Conservation (phyloP, 2,888 invertebrate species). For the Gastracanthus pulcherrimus region DNA sequence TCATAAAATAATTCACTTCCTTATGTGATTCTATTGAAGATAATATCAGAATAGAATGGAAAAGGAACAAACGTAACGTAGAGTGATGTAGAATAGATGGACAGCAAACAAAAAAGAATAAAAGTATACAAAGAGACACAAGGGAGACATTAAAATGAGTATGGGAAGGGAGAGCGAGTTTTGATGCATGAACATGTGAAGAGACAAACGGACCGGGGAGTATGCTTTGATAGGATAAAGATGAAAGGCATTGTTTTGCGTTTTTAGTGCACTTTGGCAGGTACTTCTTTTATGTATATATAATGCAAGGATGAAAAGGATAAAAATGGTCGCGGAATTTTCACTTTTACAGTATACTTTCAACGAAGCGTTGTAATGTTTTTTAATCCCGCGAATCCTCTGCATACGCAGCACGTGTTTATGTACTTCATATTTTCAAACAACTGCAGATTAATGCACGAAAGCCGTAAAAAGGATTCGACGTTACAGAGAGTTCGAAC, state of each 20-base stretch:
- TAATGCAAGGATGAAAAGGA: conserved; percentile 29
- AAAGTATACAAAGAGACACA: not conserved
- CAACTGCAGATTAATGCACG: too few species aligned
- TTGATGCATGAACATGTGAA: not conserved
- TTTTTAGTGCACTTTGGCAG: conserved; percentile 22
- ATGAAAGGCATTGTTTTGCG: conserved; percentile 42
- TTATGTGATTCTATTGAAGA: too few species aligned
- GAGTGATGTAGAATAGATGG: not conserved
- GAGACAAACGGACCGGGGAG: not conserved
- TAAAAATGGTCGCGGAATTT: not conserved
- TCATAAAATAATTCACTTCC: too few species aligned
- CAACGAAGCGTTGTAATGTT: not conserved
- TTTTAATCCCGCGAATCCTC: not conserved
- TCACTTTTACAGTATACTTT: not conserved
- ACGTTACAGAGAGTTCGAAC: not conserved
- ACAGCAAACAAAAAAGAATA: not conserved
- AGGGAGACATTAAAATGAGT: not conserved
- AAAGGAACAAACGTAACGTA: not conserved
- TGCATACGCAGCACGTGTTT: not conserved
- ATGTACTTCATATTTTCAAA: not conserved
- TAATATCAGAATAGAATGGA: not conserved
- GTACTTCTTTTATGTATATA: not conserved
- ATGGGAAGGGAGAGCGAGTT: not conserved
- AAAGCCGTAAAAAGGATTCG: too few species aligned
- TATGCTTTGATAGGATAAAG: conserved; percentile 26